Percentiles rank a stretch among this genome's conserved stretches.
Conservation (phyloP, 2,888 invertebrate genomes). For the Hirtodrosophila trivittata region DNA sequence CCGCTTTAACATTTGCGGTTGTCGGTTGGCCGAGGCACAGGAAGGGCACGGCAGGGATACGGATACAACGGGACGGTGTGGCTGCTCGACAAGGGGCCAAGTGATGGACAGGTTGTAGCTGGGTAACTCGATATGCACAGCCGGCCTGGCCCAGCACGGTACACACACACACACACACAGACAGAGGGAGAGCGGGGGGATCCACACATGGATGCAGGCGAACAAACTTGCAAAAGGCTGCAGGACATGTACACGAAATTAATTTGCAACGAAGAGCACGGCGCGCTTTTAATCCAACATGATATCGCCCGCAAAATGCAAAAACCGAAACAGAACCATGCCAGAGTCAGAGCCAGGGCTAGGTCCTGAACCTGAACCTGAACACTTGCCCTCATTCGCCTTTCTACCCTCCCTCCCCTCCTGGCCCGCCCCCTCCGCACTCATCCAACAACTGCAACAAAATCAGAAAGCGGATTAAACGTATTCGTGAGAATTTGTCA, state of each 20-base stretch:
- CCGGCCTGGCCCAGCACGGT: background rate
- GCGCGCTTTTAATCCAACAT: slow-evolving; percentile 73
- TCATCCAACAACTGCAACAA: slow-evolving; percentile 53
- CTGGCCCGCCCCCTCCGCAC: background rate
- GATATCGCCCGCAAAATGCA: slow-evolving; percentile 74
- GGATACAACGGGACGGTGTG: background rate
- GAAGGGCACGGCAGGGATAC: background rate
- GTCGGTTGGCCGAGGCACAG: slow-evolving; percentile 21
- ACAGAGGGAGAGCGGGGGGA: slow-evolving; percentile 3
- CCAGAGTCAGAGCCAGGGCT: slow-evolving; percentile 9
- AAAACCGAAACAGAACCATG: slow-evolving; percentile 23
- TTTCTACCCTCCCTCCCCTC: background rate
- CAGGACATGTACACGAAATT: slow-evolving; percentile 78
- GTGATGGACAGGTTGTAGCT: slow-evolving; percentile 39
- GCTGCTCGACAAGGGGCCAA: slow-evolving; percentile 14
- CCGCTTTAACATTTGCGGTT: slow-evolving; percentile 76
- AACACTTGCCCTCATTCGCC: background rate
- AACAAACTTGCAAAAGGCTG: slow-evolving; percentile 68
- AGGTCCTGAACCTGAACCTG: slow-evolving; percentile 27
- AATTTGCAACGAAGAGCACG: slow-evolving; percentile 64
- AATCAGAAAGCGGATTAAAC: slow-evolving; percentile 82
- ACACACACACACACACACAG: slow-evolving; percentile 2
- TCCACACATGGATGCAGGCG: slow-evolving; percentile 17
- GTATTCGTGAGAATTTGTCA: slow-evolving; percentile 82
- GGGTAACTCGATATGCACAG: slow-evolving; percentile 47